Percentiles rank a stretch among this genome's conserved stretches.
phyloP scores from a whole-genome alignment of 2,113 vertebrate species.

The Okapia johnstoni region DNA sequence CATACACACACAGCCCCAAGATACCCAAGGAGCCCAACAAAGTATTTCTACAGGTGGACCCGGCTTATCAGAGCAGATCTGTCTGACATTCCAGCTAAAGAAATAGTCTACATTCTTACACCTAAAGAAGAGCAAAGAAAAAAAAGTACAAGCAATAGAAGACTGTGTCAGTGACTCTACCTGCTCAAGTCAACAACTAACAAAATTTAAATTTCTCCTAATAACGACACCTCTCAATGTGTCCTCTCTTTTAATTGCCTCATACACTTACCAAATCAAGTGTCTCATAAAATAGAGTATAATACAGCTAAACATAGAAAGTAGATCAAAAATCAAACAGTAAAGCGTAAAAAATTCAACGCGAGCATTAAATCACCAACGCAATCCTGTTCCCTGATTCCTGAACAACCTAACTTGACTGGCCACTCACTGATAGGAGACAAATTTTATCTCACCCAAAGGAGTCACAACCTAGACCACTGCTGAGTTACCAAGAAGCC shows the following conservation, averaged over 20 bases:
- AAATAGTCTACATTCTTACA: not conserved
- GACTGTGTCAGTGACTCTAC: not conserved
- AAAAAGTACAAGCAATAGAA: not conserved
- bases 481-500: not conserved
- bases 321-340: not conserved
- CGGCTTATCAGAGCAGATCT: not conserved
- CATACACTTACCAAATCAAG: not conserved
- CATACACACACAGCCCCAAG: not conserved
- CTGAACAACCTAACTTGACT: not conserved
- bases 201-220: not conserved
- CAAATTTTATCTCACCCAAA: not conserved
- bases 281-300: not conserved
- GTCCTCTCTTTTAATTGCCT: not conserved
- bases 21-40: not conserved
- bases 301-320: not conserved
- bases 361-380: not conserved
- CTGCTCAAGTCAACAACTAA: not conserved
- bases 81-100: not conserved
- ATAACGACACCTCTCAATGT: not conserved
- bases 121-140: constrained; percentile 21
- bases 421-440: not conserved
- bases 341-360: constrained; percentile 10
- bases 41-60: not conserved
- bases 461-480: not conserved
- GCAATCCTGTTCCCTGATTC: not conserved